Base-by-base conservation (phyloP, 2,888 invertebrate species). In the Harpalus rubripes region DNA sequence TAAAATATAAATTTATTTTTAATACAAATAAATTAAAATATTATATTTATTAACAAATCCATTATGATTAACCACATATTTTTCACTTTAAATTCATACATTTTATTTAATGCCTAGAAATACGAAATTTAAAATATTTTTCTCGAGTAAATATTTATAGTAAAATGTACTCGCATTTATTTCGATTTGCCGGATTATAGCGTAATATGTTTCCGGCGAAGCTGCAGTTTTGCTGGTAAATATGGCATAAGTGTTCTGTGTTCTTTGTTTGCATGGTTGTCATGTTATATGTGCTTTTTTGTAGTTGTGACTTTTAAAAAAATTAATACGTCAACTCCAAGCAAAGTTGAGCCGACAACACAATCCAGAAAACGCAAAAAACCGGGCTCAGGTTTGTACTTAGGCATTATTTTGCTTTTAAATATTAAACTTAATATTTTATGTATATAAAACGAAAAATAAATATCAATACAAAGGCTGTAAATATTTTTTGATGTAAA, bases 261-360 rank as follows among this genome's bases (percentile, higher is more conserved):
- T 88, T 86, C 90, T 89, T 90, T 91, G 91, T 88, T 87, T 88
- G 72, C 72, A 74, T 74, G 68, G 7, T 63, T 63, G 68, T 68
- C 41, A 74, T 74, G 44, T 74, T 44, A 16, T 74, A 18, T 74
- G 72, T 44, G 72, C 44, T 44, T 88, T 89, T 91, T 92, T 93
- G 88, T 93, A 95, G 95, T 96, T 93, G 96, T 96, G 92, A 96
- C 96, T 89, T 97, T 96, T 94, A 96, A 96, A 94, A 95, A 95
- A 91, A 89, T 91, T 88, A 89, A 88, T 82, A 86, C 87, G 85
- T 87, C 89, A n/a, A 86, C 88, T 78, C 86, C 89, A 86, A 87
- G 89, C 88, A 86, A 88, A 88, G 86, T 87, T 82, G 88, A 89
- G n/a, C 87, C 86, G 32, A 88, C 88, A 59, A 86, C 87, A 68